Evolutionary conservation across 2,113 vertebrate species (phyloP).

Genomic region (Origma solitaria): DNA sequence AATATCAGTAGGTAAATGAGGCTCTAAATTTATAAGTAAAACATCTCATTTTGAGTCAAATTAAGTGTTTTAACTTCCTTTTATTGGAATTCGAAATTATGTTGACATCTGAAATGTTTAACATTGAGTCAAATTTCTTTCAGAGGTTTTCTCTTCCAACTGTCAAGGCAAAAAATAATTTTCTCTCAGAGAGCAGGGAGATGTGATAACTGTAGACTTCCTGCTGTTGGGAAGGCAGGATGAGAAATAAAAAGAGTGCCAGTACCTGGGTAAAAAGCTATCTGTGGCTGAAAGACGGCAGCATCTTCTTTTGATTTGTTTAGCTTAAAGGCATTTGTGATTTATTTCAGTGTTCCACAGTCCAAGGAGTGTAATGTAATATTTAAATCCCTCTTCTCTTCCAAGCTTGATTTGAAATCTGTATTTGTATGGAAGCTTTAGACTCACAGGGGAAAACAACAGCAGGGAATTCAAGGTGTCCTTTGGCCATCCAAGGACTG

Average conservation of each 20-base stretch:
- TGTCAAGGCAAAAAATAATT: background rate
- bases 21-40: background rate
- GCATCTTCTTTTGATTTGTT: background rate
- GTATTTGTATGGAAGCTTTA: background rate
- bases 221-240: background rate
- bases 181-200: background rate
- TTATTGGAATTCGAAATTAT: background rate
- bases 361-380: background rate
- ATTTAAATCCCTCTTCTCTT: background rate
- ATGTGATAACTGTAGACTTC: background rate
- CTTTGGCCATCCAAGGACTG: background rate
- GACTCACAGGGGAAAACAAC: background rate
- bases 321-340: background rate
- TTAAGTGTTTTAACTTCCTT: background rate
- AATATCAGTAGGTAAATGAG: background rate
- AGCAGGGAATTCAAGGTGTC: background rate
- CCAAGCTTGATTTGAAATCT: background rate
- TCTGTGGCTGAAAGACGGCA: background rate
- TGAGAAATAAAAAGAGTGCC: background rate
- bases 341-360: background rate
- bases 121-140: background rate
- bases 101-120: background rate
- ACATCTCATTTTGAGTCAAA: background rate
- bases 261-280: background rate
- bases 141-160: background rate